Evolutionary conservation across 2,797 vertebrate genomes (phyloP), one percentile per base, ranked within the genome.

Genomic region (Oreortyx pictus): DNA sequence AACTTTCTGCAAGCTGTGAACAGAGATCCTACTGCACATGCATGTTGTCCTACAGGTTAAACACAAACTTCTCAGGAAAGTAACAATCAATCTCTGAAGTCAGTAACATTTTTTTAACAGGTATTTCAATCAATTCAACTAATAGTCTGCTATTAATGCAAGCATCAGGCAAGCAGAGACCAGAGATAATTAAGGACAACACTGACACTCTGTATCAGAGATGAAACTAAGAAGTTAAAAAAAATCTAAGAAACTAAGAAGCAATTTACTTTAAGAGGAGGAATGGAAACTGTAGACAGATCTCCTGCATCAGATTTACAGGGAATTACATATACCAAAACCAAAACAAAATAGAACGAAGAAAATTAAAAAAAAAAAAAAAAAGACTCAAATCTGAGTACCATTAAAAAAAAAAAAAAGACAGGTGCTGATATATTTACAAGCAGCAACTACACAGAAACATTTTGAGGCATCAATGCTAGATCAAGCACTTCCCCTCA

Each of bases 391-490:
- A 61, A 86, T 57, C 1, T 37, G 66, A 47, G 43, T 7, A 13
- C 61, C 54, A 23, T 27, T 85, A 88, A 91, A 44, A 3, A 72
- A 62, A 18, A 70, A 35, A 8, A 16, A 46, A 82, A 11, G 44
- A 41, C 43, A 59, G 70, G 33, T 64, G 73, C 76, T 75, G 77
- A 86, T 64, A 94, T 74, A 90, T 94, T 93, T 89, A 93, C 62
- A 37, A 73, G 68, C 79, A 80, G 72, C 73, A 82, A 60, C 74
- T 77, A n/a, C n/a, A 70, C n/a, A 46, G 50, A 73, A 16, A 14
- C 39, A 80, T 82, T 88, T 1, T 4, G 49, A 89, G 57, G 64
- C 47, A 47, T 7, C 76, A 14, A 16, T 44, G 61, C 76, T 90
- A 93, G 52, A 8, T 74, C 47, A 80, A 64, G 61, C 82, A 88